Evolutionary conservation across 2,888 invertebrate genomes (phyloP).

Genomic region (Tipula helvola): DNA sequence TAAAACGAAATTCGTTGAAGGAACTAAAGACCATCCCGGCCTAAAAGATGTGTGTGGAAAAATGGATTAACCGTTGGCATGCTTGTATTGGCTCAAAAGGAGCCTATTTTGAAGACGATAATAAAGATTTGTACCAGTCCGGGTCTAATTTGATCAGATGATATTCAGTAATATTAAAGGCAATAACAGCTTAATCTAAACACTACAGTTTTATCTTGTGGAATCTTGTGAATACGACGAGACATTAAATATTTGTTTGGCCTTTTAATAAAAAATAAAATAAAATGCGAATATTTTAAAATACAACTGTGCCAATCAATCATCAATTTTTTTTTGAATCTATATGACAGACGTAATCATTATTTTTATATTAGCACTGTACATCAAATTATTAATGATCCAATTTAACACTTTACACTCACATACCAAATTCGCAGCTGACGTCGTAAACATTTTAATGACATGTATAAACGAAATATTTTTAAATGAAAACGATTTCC

Average conservation of each 20-base stretch:
- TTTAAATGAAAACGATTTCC: background rate
- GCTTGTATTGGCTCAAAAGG: too few relatives aligned
- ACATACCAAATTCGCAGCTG: background rate
- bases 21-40: too few relatives aligned
- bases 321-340: background rate
- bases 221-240: too few relatives aligned
- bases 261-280: background rate
- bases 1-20: too few relatives aligned
- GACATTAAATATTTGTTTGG: background rate
- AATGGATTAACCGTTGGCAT: too few relatives aligned
- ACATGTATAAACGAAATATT: background rate
- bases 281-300: background rate
- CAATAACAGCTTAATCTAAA: too few relatives aligned
- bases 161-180: too few relatives aligned
- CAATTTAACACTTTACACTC: background rate
- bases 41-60: too few relatives aligned
- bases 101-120: too few relatives aligned
- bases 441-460: background rate
- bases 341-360: background rate
- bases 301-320: background rate
- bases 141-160: too few relatives aligned
- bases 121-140: too few relatives aligned
- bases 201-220: too few relatives aligned
- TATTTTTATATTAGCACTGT: background rate
- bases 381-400: background rate